Evolutionary conservation across 1,140 invertebrate genomes (phyloP).

Genomic region (Musca domestica): DNA sequence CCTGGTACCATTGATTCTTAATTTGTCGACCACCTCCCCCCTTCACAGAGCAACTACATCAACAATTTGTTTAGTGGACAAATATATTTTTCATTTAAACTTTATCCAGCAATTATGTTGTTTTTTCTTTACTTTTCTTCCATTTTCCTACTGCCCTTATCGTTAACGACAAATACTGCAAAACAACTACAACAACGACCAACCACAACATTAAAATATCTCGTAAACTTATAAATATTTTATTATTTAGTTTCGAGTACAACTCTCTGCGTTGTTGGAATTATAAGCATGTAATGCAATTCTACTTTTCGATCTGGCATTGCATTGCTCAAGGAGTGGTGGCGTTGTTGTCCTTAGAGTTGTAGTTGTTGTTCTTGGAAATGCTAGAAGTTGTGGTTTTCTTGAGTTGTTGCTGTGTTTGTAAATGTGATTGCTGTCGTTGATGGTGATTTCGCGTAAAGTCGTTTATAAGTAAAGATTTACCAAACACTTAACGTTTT

Average conservation of each 20-base stretch:
- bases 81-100: conserved; percentile 9
- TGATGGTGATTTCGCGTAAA: background rate
- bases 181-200: no score
- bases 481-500: conserved; percentile 17
- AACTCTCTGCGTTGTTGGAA: background rate
- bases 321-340: no score
- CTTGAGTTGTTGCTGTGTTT: no score
- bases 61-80: conserved; percentile 7
- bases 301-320: background rate
- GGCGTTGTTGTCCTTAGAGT: no score
- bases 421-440: no score
- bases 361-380: no score
- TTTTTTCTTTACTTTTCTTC: background rate
- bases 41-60: no score
- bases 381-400: no score
- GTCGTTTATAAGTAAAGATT: conserved; percentile 8
- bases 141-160: background rate
- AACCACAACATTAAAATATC: no score
- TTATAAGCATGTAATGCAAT: background rate
- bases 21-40: no score
- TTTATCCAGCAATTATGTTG: conserved; percentile 7
- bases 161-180: no score
- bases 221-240: conserved; percentile 16
- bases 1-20: no score
- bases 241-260: conserved; percentile 5